phyloP scores from a whole-genome alignment of 2,113 vertebrate species.

The Cepphus grylle region DNA sequence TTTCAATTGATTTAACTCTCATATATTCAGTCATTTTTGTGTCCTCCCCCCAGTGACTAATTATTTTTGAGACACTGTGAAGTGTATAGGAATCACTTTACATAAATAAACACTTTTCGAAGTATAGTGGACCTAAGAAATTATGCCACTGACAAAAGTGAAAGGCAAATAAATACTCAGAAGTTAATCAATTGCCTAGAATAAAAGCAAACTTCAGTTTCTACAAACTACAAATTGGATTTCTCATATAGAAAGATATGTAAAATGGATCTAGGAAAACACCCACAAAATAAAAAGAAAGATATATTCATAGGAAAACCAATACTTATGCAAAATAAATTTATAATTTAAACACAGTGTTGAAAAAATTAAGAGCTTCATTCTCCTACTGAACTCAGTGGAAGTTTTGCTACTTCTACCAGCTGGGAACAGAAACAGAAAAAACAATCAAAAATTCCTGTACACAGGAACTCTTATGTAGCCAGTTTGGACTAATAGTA shows the following conservation, averaged over 20 bases:
- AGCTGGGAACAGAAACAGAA: background rate
- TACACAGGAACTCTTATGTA: too few species aligned
- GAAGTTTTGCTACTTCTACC: background rate
- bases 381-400: background rate
- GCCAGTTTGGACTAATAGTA: background rate
- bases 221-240: background rate
- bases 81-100: background rate
- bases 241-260: background rate
- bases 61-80: background rate
- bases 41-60: background rate
- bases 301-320: background rate
- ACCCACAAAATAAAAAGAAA: background rate
- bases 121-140: background rate
- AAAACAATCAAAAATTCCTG: rapidly evolving
- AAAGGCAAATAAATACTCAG: background rate
- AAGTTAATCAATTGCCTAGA: background rate
- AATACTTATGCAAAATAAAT: rapidly evolving
- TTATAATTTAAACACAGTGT: background rate
- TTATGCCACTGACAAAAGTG: background rate
- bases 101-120: background rate
- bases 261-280: background rate
- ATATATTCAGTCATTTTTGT: background rate
- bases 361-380: background rate
- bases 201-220: background rate
- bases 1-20: background rate